These are phyloP conservation scores for Cerceris rybyensis DNA, from an alignment of 2,888 invertebrate species.

Conservation along the genomic window DNA sequence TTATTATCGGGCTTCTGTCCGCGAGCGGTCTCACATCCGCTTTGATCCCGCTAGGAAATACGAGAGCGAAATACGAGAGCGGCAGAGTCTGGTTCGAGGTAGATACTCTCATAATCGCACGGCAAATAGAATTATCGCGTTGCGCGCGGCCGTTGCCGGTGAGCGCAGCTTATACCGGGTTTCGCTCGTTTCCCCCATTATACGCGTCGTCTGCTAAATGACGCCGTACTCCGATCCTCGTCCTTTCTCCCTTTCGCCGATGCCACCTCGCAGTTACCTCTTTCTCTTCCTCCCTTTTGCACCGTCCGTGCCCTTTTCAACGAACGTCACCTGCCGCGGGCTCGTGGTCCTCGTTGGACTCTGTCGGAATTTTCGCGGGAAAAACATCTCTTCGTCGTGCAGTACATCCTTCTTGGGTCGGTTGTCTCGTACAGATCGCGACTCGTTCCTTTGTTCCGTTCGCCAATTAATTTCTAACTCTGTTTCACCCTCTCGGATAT, in stretches of 20 bases:
- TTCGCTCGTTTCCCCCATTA: constrained; percentile 70
- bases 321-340: no score
- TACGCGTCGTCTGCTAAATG: constrained; percentile 68
- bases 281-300: not conserved
- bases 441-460: no score
- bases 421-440: no score
- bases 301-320: not conserved
- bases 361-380: no score
- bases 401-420: no score
- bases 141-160: constrained; percentile 66
- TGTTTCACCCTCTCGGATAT: not conserved
- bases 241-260: not conserved
- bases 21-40: constrained; percentile 70
- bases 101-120: constrained; percentile 81
- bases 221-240: constrained; percentile 61
- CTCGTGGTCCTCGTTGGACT: no score
- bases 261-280: constrained; percentile 1
- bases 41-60: constrained; percentile 74
- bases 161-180: constrained; percentile 66
- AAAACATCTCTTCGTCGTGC: no score
- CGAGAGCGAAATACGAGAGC: constrained; percentile 71
- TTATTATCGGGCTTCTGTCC: constrained; percentile 77
- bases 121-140: constrained; percentile 81
- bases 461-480: not conserved
- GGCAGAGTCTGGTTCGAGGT: constrained; percentile 75